Conservation (phyloP, 2,888 invertebrate species). For the Gymnocheta viridis region DNA sequence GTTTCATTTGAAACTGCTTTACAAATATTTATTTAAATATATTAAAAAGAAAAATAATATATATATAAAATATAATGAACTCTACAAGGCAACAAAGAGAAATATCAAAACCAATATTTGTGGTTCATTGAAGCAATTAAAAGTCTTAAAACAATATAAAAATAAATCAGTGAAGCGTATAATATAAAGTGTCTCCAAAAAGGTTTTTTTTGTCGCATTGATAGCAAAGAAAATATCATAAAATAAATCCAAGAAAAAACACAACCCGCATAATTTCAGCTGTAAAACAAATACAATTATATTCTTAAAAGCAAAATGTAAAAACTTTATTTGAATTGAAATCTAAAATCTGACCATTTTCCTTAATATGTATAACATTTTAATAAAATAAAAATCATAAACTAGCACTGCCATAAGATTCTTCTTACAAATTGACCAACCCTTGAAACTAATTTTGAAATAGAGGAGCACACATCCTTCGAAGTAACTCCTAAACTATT, state of each 20-base stretch:
- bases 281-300: slow-evolving; percentile 22
- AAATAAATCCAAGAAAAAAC: not conserved
- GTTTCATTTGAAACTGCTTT: not conserved
- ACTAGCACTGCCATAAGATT: slow-evolving; percentile 4
- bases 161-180: slow-evolving; percentile 48
- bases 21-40: not conserved
- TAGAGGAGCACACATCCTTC: not conserved
- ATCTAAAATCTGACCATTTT: slow-evolving; percentile 33
- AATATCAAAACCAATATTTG: slow-evolving; percentile 62
- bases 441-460: slow-evolving; percentile 35
- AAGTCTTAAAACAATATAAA: slow-evolving; percentile 56
- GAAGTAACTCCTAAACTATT: slow-evolving; percentile 11
- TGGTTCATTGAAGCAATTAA: slow-evolving; percentile 70
- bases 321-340: not conserved
- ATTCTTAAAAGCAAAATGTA: not conserved
- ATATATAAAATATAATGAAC: slow-evolving; percentile 42
- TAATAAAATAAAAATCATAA: slow-evolving; percentile 2
- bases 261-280: slow-evolving; percentile 46
- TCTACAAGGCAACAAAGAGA: slow-evolving; percentile 8
- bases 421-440: slow-evolving; percentile 40
- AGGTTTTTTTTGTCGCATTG: slow-evolving; percentile 59
- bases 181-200: slow-evolving; percentile 56
- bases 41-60: not conserved
- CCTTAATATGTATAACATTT: slow-evolving; percentile 7
- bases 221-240: slow-evolving; percentile 10